phyloP scores from a whole-genome alignment of 2,888 invertebrate genomes.

The Stenurella melanura region DNA sequence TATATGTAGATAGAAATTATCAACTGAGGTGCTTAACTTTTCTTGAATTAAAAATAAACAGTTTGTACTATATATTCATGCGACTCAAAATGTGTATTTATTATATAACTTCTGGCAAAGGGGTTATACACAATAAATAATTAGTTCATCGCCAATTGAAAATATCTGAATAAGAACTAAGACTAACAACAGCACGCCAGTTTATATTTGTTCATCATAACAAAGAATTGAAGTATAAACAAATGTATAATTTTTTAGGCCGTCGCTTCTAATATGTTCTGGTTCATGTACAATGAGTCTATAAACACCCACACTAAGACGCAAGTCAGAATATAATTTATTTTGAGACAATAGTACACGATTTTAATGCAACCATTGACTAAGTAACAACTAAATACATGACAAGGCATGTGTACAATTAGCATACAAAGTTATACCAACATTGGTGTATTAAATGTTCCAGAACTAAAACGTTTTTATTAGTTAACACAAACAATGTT shows the following conservation, averaged over 20 bases:
- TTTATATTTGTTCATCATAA: conserved; percentile 10
- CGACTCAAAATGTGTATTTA: too few relatives aligned
- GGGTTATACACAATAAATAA: too few relatives aligned
- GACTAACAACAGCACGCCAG: background rate
- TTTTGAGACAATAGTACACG: conserved; percentile 73
- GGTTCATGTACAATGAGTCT: conserved; percentile 68
- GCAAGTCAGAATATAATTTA: conserved; percentile 71
- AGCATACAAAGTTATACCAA: conserved; percentile 69
- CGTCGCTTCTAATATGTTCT: conserved; percentile 58
- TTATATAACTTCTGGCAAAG: too few relatives aligned
- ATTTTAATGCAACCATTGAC: conserved; percentile 72
- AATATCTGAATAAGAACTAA: background rate
- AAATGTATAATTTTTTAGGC: conserved; percentile 34
- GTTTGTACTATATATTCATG: too few relatives aligned
- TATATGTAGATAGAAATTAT: too few relatives aligned
- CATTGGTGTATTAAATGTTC: conserved; percentile 53
- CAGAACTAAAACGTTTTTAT: conserved; percentile 44
- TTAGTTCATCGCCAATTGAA: background rate
- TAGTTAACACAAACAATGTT: conserved; percentile 29
- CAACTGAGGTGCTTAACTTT: too few relatives aligned
- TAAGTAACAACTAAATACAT: conserved; percentile 72
- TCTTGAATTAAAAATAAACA: too few relatives aligned
- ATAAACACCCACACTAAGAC: conserved; percentile 70
- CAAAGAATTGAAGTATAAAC: conserved; percentile 20
- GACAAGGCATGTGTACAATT: conserved; percentile 72